Percentiles rank a stretch among this genome's conserved stretches.
Evolutionary conservation across 2,113 vertebrate species (phyloP).

Genomic region (Cromileptes altivelis): DNA sequence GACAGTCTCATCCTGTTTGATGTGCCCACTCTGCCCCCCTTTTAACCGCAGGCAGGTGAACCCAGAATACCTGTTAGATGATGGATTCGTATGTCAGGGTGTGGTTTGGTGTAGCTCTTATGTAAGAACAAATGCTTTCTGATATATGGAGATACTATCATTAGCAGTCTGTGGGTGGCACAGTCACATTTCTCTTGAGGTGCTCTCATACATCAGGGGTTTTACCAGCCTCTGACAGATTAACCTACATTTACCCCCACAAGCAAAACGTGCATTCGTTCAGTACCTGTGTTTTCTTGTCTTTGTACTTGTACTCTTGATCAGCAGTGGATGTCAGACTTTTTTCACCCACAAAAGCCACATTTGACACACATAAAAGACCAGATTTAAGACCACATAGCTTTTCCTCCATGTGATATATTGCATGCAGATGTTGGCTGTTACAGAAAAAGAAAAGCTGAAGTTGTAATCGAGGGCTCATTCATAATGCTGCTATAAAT

Average conservation of each 20-base stretch:
- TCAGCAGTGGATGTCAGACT: background rate
- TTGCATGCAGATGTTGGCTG: conserved; percentile 13
- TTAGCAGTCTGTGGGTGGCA: conserved; percentile 49
- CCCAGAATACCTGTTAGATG: conserved; percentile 10
- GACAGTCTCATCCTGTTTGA: conserved; percentile 5
- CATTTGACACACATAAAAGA: conserved; percentile 5
- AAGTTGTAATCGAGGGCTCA: background rate
- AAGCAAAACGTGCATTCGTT: conserved; percentile 24
- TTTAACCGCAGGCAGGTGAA: conserved; percentile 5
- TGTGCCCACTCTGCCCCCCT: background rate
- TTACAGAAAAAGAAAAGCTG: background rate
- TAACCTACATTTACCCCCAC: conserved; percentile 27
- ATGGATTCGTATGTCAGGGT: conserved; percentile 30
- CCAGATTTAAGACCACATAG: background rate
- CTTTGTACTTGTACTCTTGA: background rate
- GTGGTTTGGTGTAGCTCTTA: conserved; percentile 32
- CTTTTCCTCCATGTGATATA: background rate
- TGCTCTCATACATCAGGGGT: conserved; percentile 30
- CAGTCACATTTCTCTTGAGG: background rate
- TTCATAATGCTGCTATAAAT: conserved; percentile 31
- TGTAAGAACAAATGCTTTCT: conserved; percentile 35
- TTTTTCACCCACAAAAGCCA: background rate
- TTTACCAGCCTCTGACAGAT: conserved; percentile 44
- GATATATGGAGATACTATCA: conserved; percentile 40
- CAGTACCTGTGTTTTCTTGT: background rate